phyloP scores from a whole-genome alignment of 2,888 invertebrate genomes.

The Drosophila meridionalis region DNA sequence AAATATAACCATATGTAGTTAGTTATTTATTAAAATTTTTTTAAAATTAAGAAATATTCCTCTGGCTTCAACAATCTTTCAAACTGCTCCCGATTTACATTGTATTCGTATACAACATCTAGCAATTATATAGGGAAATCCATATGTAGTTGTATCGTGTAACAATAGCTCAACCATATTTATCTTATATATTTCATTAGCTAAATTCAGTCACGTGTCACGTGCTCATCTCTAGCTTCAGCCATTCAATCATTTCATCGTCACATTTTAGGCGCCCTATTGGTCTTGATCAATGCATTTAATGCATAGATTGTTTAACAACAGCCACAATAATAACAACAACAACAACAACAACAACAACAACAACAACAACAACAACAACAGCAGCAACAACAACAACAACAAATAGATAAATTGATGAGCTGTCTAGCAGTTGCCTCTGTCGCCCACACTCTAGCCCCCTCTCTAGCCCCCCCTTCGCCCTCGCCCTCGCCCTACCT shows the following conservation, averaged over 20 bases:
- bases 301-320: conserved; percentile 38
- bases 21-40: too few relatives aligned
- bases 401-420: conserved; percentile 29
- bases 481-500: background rate
- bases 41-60: too few relatives aligned
- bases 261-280: conserved; percentile 27
- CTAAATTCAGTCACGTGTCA: conserved; percentile 15
- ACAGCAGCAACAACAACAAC: background rate
- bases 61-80: background rate
- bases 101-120: background rate
- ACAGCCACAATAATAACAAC: background rate
- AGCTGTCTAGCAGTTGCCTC: background rate
- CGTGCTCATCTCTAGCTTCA: conserved; percentile 29
- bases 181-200: background rate
- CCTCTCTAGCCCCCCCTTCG: background rate
- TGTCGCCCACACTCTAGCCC: background rate
- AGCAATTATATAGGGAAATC: background rate
- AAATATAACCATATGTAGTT: too few relatives aligned
- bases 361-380: background rate
- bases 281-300: conserved; percentile 42
- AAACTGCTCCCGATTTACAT: background rate
- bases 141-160: background rate
- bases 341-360: conserved; percentile 13
- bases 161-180: background rate
- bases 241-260: conserved; percentile 5